phyloP scores from a whole-genome alignment of 2,113 vertebrate genomes.

The Cercopithecus mona region DNA sequence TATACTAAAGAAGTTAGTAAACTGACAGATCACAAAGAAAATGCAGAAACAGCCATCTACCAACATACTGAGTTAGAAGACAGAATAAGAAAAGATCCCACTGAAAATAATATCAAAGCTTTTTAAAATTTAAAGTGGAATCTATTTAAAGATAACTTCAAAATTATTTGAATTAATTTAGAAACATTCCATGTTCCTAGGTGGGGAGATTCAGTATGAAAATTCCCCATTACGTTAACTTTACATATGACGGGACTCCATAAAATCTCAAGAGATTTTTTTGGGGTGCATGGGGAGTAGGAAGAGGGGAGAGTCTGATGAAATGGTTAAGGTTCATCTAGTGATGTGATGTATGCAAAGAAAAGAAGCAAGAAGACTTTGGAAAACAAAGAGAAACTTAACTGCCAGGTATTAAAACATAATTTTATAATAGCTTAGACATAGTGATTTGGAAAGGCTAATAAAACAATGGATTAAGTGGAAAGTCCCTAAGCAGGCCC shows the following conservation, averaged over 20 bases:
- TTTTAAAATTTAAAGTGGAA: not conserved
- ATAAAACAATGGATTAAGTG: not conserved
- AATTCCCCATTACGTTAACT: conserved; percentile 4
- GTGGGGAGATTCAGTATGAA: not conserved
- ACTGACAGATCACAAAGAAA: conserved; percentile 12
- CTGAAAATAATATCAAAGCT: not conserved
- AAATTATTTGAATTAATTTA: conserved; percentile 25
- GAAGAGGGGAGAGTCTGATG: not conserved
- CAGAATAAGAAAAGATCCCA: not conserved
- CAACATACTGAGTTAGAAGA: not conserved
- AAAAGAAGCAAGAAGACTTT: not conserved
- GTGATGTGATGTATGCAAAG: not conserved
- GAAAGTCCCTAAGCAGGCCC: not conserved
- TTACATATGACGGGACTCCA: not conserved
- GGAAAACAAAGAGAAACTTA: not conserved
- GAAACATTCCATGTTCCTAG: not conserved
- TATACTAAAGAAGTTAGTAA: not conserved
- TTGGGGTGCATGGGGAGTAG: not conserved
- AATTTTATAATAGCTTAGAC: not conserved
- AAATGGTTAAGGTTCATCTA: conserved; percentile 9
- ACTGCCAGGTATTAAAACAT: not conserved
- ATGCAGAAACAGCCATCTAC: not conserved
- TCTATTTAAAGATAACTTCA: not conserved
- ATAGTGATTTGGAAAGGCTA: not conserved
- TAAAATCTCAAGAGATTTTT: not conserved